These are phyloP conservation scores for Scopus umbretta DNA, from an alignment of 2,113 vertebrate genomes.

Conservation along the genomic window DNA sequence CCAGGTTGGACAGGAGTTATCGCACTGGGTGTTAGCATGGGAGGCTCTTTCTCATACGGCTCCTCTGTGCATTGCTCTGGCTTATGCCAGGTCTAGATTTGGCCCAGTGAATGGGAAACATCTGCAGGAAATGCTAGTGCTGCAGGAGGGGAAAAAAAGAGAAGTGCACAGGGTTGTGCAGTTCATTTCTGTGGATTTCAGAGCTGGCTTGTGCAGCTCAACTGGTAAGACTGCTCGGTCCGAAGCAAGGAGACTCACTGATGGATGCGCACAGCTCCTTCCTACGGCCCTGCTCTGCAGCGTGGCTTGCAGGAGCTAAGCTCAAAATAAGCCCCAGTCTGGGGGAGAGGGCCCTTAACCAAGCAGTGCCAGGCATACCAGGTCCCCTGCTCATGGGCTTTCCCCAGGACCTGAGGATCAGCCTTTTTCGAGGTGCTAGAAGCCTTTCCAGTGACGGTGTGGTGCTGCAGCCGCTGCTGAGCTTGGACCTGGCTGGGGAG, in stretches of 20 bases:
- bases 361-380: not conserved
- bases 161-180: not conserved
- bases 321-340: not conserved
- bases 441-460: not conserved
- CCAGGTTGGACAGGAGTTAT: not conserved
- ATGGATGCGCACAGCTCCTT: not conserved
- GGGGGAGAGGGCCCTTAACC: not conserved
- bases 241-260: accelerated
- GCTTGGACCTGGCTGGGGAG: accelerated
- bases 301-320: not conserved
- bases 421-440: not conserved
- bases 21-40: not conserved
- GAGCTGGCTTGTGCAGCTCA: not conserved
- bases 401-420: not conserved
- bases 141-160: too few relatives aligned
- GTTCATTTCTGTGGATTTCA: not conserved
- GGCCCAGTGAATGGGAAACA: not conserved
- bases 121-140: not conserved
- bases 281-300: not conserved
- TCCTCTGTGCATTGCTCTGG: not conserved
- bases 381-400: not conserved
- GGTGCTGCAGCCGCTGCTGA: not conserved
- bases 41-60: not conserved
- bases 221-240: not conserved
- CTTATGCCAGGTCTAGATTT: not conserved